Conservation (phyloP, 2,888 invertebrate genomes). For the Colostygia pectinataria region DNA sequence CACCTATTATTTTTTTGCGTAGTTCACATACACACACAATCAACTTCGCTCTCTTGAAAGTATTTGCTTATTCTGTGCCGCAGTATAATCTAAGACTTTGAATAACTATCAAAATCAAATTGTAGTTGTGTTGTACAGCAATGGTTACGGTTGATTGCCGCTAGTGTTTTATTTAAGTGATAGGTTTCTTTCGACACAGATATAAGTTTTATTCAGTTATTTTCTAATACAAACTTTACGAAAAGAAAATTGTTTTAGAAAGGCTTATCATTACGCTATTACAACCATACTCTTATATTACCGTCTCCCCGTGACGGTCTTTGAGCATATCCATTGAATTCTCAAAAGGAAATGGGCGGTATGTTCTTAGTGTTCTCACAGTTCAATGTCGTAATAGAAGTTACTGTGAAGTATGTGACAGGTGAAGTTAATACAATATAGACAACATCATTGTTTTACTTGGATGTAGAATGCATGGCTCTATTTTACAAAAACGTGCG, state of each 20-base stretch:
- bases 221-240: neutral
- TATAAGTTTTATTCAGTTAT: too few relatives aligned
- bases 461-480: too few relatives aligned
- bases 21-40: too few relatives aligned
- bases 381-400: constrained; percentile 29
- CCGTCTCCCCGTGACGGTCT: constrained; percentile 18
- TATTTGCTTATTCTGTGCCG: too few relatives aligned
- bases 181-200: too few relatives aligned
- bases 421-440: too few relatives aligned
- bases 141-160: constrained; percentile 7
- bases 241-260: neutral
- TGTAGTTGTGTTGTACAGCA: neutral
- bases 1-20: too few relatives aligned
- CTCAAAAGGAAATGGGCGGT: constrained; percentile 44
- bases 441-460: neutral
- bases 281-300: neutral
- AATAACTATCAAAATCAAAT: too few relatives aligned
- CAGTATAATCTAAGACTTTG: too few relatives aligned
- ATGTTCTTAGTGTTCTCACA: constrained; percentile 44
- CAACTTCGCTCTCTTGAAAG: constrained; percentile 3
- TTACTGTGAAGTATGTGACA: too few relatives aligned
- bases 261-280: constrained; percentile 8
- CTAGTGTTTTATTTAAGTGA: too few relatives aligned
- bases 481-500: too few relatives aligned
- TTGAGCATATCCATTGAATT: constrained; percentile 23